phyloP scores from a whole-genome alignment of 2,888 invertebrate species.

The Pristionchus japonicus region DNA sequence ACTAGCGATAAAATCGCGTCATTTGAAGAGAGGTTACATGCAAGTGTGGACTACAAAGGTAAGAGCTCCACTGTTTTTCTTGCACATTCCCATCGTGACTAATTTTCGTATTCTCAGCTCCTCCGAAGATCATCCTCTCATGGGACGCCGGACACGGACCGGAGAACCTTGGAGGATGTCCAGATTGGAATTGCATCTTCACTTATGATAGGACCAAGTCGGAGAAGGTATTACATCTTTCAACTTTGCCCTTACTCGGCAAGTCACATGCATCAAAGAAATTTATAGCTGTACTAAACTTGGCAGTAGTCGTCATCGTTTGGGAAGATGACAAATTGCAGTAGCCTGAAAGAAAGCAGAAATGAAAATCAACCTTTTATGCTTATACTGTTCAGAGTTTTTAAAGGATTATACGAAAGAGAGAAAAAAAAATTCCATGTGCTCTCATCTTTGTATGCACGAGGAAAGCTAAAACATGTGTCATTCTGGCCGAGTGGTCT shows the following conservation, averaged over 20 bases:
- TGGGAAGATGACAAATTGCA: not conserved
- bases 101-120: not conserved
- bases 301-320: not conserved
- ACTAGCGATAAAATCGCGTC: slow-evolving; percentile 50
- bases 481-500: slow-evolving; percentile 82
- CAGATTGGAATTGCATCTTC: slow-evolving; percentile 73
- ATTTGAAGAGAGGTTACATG: slow-evolving; percentile 53
- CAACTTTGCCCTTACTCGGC: not conserved
- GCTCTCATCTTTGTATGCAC: not conserved
- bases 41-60: slow-evolving; percentile 34
- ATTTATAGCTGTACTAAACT: not conserved
- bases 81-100: too few relatives aligned
- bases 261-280: not conserved
- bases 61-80: too few relatives aligned
- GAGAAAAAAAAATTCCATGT: not conserved
- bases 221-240: slow-evolving; percentile 44
- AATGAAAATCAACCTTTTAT: too few relatives aligned
- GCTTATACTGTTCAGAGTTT: too few relatives aligned
- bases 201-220: slow-evolving; percentile 52
- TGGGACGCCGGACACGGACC: slow-evolving; percentile 60
- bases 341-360: too few relatives aligned
- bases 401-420: too few relatives aligned
- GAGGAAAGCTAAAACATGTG: not conserved
- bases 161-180: slow-evolving; percentile 68
- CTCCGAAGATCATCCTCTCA: slow-evolving; percentile 55